Evolutionary conservation across 2,888 invertebrate genomes (phyloP), one percentile per base, ranked within the genome.

Genomic region (Hemicrepidius hirtus): DNA sequence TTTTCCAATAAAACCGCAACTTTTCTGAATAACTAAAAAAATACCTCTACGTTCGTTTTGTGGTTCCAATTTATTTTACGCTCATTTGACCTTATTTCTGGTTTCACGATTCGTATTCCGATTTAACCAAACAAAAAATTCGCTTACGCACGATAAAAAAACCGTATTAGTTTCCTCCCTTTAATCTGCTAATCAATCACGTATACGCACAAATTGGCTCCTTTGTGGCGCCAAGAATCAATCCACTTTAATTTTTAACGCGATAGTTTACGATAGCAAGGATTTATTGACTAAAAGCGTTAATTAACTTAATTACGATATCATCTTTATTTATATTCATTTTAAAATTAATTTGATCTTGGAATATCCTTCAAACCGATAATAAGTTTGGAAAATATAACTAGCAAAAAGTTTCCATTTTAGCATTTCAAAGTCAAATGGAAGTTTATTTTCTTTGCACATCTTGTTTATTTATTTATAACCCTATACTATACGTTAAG

Each of bases 111-210:
- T 16, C 46, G 46, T n/a, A 32, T 32, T 32, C 32, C 32, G 9
- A 7, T 53, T 53, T 28, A 32, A 6, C 13, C 28, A 53, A 53
- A 53, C 53, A 53, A 50, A 50, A 53, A 53, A 53, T 28, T 53
- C 53, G 28, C 53, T 28, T 53, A 28, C 53, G 53, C 53, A n/a
- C 20, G 50, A 50, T 24, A 28, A 53, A 53, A 21, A 9, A 20
- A 1, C 28, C 13, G n/a, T 28, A 13, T 24, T 50, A 4, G 50
- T 53, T 53, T 28, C 13, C 53, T 28, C 7, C 32, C 21, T n/a
- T 28, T 53, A 53, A 53, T 32, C 7, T 16, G n/a, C 53, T 53
- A 53, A 53, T 53, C 53, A 53, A 53, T 53, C 53, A 53, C 24
- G 28, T 6, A 28, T 32, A 18, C 53, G 53, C 5, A 20, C 24